A percentile compares a stretch with the other conserved stretches of the same genome.
Evolutionary conservation across 2,888 invertebrate species (phyloP).

Genomic region (Limnephilus marmoratus): DNA sequence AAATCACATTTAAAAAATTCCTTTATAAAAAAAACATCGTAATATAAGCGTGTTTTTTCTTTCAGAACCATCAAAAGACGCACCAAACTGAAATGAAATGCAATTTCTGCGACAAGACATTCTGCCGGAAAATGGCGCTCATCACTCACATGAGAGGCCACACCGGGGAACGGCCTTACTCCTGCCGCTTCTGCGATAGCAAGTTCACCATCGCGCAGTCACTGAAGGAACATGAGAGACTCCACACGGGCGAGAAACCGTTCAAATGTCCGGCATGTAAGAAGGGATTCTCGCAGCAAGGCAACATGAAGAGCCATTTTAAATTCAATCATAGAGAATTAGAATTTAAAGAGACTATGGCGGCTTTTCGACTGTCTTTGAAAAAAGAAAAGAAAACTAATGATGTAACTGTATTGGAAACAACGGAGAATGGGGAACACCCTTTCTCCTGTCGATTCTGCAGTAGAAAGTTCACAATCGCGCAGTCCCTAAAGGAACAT

Average conservation of each 20-base stretch:
- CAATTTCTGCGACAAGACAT: constrained; percentile 4
- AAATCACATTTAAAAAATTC: no score
- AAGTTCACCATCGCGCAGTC: constrained; percentile 39
- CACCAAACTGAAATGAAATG: constrained; percentile 6
- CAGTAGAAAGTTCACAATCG: no score
- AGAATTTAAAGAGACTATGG: constrained; percentile 16
- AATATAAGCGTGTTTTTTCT: not conserved
- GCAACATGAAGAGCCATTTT: constrained; percentile 58
- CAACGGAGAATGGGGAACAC: no score
- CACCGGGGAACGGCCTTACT: constrained; percentile 28
- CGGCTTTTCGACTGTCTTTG: not conserved
- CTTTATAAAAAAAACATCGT: no score
- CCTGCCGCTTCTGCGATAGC: constrained; percentile 51
- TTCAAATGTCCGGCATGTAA: constrained; percentile 50
- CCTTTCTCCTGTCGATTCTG: no score
- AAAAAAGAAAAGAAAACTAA: not conserved
- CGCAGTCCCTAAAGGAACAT: no score
- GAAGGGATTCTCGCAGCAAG: constrained; percentile 47
- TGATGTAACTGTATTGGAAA: no score
- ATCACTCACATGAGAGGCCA: constrained; percentile 15
- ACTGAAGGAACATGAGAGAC: constrained; percentile 48
- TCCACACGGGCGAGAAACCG: constrained; percentile 53
- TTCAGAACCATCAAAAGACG: constrained; percentile 3
- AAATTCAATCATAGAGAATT: constrained; percentile 49
- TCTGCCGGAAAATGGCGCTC: not conserved